Evolutionary conservation across 2,888 invertebrate genomes (phyloP).

Genomic region (Sinohyriopsis cumingii): DNA sequence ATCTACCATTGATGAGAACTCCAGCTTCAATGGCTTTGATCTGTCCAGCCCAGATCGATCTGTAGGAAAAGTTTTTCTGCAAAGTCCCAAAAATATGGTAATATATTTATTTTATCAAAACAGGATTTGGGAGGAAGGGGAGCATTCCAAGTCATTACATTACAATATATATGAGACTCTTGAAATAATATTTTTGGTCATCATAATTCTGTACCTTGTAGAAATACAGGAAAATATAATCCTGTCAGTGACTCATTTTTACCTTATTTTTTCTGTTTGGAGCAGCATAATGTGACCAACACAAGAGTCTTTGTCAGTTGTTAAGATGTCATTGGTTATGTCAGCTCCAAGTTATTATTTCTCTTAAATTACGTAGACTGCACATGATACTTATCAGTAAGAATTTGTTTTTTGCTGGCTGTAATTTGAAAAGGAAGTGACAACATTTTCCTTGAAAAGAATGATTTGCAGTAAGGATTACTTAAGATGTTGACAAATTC

Average conservation of each 20-base stretch:
- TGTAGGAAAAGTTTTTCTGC: slow-evolving; percentile 22
- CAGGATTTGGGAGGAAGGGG: too few relatives aligned
- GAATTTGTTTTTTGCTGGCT: too few relatives aligned
- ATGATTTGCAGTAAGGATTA: too few relatives aligned
- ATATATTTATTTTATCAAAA: slow-evolving; percentile 2
- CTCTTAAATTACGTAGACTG: too few relatives aligned
- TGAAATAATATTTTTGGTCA: neutral
- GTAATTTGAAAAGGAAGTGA: too few relatives aligned
- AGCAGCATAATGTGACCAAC: neutral
- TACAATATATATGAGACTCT: neutral
- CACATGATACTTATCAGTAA: too few relatives aligned
- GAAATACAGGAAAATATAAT: slow-evolving; percentile 1
- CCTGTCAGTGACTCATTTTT: neutral
- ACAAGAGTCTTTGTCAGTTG: too few relatives aligned
- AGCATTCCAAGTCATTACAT: neutral
- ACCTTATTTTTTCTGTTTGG: neutral
- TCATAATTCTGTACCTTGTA: neutral
- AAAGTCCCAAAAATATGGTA: slow-evolving; percentile 28
- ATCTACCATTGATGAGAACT: slow-evolving; percentile 18
- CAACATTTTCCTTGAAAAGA: too few relatives aligned
- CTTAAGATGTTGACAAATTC: too few relatives aligned
- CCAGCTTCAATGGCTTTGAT: slow-evolving; percentile 28
- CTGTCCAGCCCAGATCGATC: slow-evolving; percentile 41
- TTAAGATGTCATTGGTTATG: too few relatives aligned
- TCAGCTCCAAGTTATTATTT: too few relatives aligned